A percentile compares a stretch with the other conserved stretches of the same genome.
These are phyloP conservation scores for Andrena haemorrhoa DNA, from an alignment of 2,888 invertebrate genomes.

Conservation along the genomic window DNA sequence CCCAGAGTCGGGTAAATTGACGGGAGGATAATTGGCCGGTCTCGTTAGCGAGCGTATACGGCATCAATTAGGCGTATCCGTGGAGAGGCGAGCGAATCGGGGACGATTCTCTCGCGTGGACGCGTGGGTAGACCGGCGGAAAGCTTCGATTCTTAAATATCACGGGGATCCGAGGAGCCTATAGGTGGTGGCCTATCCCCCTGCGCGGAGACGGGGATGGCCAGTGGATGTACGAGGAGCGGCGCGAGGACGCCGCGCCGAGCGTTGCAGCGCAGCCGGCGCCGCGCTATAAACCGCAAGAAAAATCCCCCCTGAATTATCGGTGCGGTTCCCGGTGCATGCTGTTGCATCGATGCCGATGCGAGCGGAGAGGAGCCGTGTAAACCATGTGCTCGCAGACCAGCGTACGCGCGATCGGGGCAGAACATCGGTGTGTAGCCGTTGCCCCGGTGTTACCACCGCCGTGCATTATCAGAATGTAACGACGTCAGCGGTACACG, in stretches of 20 bases:
- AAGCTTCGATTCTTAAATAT: constrained; percentile 24
- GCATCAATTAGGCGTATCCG: constrained; percentile 47
- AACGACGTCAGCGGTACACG: constrained; percentile 78
- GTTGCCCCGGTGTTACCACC: constrained; percentile 65
- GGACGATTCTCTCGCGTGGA: constrained; percentile 38
- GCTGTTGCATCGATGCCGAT: constrained; percentile 70
- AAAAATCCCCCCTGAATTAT: constrained; percentile 83
- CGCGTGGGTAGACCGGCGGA: constrained; percentile 29
- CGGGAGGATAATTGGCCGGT: constrained; percentile 81
- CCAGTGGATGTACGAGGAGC: neutral
- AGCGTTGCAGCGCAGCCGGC: constrained; percentile 74
- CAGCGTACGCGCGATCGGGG: constrained; percentile 16
- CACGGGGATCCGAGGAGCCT: neutral
- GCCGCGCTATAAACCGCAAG: constrained; percentile 80
- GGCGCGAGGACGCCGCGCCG: constrained; percentile 29
- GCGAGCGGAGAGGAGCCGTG: constrained; percentile 48
- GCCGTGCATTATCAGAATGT: constrained; percentile 80
- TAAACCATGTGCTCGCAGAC: constrained; percentile 41
- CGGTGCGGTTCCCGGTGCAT: constrained; percentile 81
- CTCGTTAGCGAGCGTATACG: constrained; percentile 76
- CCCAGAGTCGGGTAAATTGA: constrained; percentile 81
- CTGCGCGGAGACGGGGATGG: neutral
- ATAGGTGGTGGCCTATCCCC: no score
- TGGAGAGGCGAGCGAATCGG: constrained; percentile 49
- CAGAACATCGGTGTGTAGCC: constrained; percentile 51